phyloP scores from a whole-genome alignment of 2,888 invertebrate genomes.

The Hyles lineata region DNA sequence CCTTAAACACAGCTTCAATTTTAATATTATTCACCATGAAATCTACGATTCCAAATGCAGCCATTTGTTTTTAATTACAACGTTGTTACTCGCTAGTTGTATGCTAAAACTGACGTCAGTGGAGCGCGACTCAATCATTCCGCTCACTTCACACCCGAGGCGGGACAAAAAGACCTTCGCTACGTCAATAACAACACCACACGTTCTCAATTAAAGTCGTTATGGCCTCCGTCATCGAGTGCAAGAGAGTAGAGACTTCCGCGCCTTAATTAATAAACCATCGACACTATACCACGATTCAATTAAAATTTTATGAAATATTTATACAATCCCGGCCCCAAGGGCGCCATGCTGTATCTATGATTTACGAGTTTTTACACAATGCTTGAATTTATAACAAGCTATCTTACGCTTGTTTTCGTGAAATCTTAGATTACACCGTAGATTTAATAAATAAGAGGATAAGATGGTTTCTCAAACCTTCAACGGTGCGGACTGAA shows the following conservation, averaged over 20 bases:
- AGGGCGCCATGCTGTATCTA: neutral
- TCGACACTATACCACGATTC: neutral
- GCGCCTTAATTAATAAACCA: slow-evolving; percentile 5
- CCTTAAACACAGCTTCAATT: too few species aligned
- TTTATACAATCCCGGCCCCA: neutral
- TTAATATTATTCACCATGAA: too few species aligned
- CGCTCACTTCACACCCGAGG: neutral
- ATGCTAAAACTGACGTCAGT: neutral
- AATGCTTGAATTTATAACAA: slow-evolving; percentile 3
- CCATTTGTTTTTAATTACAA: too few species aligned
- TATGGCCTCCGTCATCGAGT: neutral
- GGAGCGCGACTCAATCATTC: neutral
- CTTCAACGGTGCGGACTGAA: too few species aligned
- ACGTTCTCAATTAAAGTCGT: slow-evolving; percentile 16
- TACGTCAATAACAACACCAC: slow-evolving; percentile 5
- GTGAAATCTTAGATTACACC: neutral
- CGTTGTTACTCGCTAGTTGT: neutral
- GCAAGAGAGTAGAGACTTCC: neutral
- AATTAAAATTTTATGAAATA: slow-evolving; percentile 14
- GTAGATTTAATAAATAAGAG: too few species aligned
- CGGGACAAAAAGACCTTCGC: neutral
- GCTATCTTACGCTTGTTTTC: neutral
- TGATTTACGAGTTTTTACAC: neutral
- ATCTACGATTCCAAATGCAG: too few species aligned
- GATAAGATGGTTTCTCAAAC: too few species aligned